Base-by-base conservation (phyloP, 2,888 invertebrate genomes). In the Ametastegia equiseti region DNA sequence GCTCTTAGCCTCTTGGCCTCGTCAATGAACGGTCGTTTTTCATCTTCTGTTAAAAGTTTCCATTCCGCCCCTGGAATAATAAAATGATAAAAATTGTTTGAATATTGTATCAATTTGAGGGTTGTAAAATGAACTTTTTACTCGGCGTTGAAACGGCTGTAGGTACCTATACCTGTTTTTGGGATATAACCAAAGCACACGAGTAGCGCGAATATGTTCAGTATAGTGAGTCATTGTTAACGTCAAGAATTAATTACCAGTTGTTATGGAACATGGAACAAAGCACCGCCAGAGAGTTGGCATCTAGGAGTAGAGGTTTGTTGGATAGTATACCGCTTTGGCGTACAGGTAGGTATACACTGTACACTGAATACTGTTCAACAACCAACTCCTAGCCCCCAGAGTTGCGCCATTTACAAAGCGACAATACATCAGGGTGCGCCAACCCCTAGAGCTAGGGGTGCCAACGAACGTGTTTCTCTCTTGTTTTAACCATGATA, bases 21-120 rank as follows among this genome's bases (percentile, higher is more conserved):
- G 92, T 99, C 99, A 86, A 99, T 99, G 93, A 98, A 99, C 36
- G 98, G 98, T 89, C 98, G 94, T 92, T 99, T 99, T 90, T 98
- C 98, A 86, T 97, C 96, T 93, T 99, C 99, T 1, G 97, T 95
- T 65, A 99, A 93, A 79, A 97, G 94, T 92, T 99, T 99, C 99
- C 99, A 99, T 93, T 98, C 98, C 15, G 98, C 98, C 86, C 98
- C 96, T 97, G 92, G 30, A 78, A 78, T 6, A 19, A 39, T n/a
- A 30, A 75, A 6, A 36, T 15, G 19, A 54, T 19, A 50, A 19
- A 4, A 50, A 0, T 2, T 5, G 15, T 45, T n/a, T n/a, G n/a
- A n/a, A n/a, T n/a, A n/a, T n/a, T n/a, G n/a, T n/a, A n/a, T n/a
- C n/a, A n/a, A n/a, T n/a, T n/a, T n/a, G n/a, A n/a, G n/a, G n/a